Conservation (phyloP, 2,113 vertebrate species). For the Origma solitaria region DNA sequence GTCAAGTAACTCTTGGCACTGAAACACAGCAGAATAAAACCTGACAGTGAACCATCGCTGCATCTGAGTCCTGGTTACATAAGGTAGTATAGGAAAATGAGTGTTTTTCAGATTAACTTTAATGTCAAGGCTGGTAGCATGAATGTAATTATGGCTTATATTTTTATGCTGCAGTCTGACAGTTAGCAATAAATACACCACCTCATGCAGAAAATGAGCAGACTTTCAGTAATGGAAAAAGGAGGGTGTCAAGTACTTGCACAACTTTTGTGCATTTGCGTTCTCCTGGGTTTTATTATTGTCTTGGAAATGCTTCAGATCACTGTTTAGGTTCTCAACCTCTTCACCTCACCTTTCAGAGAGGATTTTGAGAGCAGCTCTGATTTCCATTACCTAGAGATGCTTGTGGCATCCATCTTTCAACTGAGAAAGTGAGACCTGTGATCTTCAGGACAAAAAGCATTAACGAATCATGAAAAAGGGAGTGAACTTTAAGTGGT, state of each 20-base stretch:
- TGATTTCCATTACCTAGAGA: background rate
- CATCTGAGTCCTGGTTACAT: conserved; percentile 26
- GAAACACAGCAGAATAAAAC: conserved; percentile 24
- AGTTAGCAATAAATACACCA: conserved; percentile 35
- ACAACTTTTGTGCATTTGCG: background rate
- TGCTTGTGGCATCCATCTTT: background rate
- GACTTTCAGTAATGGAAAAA: background rate
- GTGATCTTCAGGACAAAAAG: background rate
- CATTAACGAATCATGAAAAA: background rate
- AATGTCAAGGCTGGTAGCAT: conserved; percentile 32
- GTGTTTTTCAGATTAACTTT: conserved; percentile 27
- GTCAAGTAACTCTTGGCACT: background rate
- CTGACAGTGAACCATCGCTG: background rate
- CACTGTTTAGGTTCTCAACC: background rate
- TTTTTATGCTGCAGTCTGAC: conserved; percentile 58
- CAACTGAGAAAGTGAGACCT: background rate
- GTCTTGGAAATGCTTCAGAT: background rate
- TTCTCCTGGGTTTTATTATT: background rate
- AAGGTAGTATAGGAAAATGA: conserved; percentile 38
- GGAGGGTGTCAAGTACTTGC: background rate
- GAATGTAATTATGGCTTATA: conserved; percentile 58
- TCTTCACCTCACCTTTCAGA: background rate
- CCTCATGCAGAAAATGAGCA: conserved; percentile 39
- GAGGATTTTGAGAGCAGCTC: background rate
- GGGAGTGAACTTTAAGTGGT: background rate